These are phyloP conservation scores for Tokudaia muenninki DNA, from an alignment of 2,797 vertebrate genomes.

Conservation along the genomic window DNA sequence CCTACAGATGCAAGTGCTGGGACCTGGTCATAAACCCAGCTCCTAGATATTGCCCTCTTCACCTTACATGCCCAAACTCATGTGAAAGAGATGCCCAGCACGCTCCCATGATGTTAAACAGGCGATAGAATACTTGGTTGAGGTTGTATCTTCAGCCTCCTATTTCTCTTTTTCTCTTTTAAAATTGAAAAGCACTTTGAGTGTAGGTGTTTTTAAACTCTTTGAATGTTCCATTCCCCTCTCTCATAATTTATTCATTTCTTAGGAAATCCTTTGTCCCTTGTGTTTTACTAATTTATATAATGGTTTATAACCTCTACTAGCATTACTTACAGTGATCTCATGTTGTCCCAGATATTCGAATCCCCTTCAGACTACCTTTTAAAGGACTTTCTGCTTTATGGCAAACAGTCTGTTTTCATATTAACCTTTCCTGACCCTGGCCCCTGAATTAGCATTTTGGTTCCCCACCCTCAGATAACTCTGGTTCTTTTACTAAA, in stretches of 20 bases:
- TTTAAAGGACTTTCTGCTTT: not conserved
- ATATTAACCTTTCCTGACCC: not conserved
- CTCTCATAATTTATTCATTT: not conserved
- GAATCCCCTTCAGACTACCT: not conserved
- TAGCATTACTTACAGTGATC: not conserved
- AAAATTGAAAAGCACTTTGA: conserved; percentile 21
- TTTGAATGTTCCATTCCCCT: not conserved
- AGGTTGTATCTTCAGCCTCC: not conserved
- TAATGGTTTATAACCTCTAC: not conserved
- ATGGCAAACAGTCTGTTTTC: not conserved
- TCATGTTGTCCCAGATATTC: not conserved
- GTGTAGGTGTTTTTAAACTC: not conserved
- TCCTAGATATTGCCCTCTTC: not conserved
- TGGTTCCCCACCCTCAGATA: not conserved
- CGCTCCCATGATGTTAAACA: not conserved
- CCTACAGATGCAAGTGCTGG: not conserved
- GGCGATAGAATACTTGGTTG: not conserved
- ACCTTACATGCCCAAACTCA: not conserved
- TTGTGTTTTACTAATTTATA: conserved; percentile 13
- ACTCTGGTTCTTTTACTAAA: conserved; percentile 32
- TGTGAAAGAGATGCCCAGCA: not conserved
- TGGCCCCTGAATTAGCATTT: not conserved
- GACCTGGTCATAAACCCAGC: not conserved
- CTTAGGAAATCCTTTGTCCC: not conserved
- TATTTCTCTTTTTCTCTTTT: conserved; percentile 9